Base-by-base conservation (phyloP, 1,140 invertebrate genomes). In the Drosophila virilis region DNA sequence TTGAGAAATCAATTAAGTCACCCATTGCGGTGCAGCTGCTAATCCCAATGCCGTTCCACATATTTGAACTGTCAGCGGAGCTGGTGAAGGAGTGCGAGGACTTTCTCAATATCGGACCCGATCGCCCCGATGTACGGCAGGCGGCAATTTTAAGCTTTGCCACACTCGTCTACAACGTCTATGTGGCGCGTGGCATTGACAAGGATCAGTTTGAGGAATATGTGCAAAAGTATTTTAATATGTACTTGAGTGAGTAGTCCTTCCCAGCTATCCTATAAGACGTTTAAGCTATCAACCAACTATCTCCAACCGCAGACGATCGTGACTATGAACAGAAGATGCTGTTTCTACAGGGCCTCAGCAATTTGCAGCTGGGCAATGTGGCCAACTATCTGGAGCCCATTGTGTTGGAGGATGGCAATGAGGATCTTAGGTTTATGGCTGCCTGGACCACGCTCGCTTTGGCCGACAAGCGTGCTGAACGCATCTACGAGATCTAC, bases 71-170 rank as follows among this genome's bases (percentile, higher is more conserved):
- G 1, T 93, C 94, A 2, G 92, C 93, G 33, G 92, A 94, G 43
- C 85, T 95, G 46, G 86, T 95, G 5, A 82, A 88, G 6, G 92
- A 88, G 66, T 92, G 94, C 58, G 93, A 94, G 74, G 85, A 92
- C 7, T 91, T 95, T 22, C 75, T 95, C 2, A 93, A 90, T 59
- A 80, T 95, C 2, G 93, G 91, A n/a, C 86, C 86, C 2, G 92
- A 91, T 50, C 77, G 88, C 0, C 89, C 91, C 3, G 95, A 95
- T 66, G 94, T 96, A 28, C 91, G 94, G 38, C 94, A 95, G 71
- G 94, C 95, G 1, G 95, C 94, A 0, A 95, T 96, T 52, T 91
- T 96, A 5, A 94, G 94, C 46, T 96, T 95, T 82, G 95, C 95
- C 0, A 95, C 95, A 0, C 82, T 96, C n/a, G 93, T 95, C 10